Base-by-base conservation (phyloP, 2,113 vertebrate genomes). In the Hippocampus zosterae region DNA sequence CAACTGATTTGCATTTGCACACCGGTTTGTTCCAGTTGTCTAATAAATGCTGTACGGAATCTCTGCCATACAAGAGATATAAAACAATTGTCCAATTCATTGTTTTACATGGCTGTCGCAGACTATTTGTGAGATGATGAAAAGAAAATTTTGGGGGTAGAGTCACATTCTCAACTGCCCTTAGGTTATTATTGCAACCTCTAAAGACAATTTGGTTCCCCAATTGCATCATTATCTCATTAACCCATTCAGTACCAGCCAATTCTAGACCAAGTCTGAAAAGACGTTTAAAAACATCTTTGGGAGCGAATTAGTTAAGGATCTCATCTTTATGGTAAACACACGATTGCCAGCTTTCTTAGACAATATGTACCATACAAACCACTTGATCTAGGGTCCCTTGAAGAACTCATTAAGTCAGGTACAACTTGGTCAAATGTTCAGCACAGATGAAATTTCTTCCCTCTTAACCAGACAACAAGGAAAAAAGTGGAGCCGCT, bases 311-410 rank as follows among this genome's bases (percentile, higher is more conserved):
- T n/a, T n/a, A n/a, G n/a, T n/a, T n/a, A 65, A 79, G 42, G 41
- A 61, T 69, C 37, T 16, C 25, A 67, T 46, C 56, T 52, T 29
- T 74, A 70, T 21, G 73, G 69, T 64, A 60, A 64, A 72, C 67
- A 56, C 65, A 60, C 69, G 63, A 70, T 72, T 66, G 80, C 33
- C 55, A 67, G 46, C 44, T 73, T 71, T 60, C 55, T 57, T 55
- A 59, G 55, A 41, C 66, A 19, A 25, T 27, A 41, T 62, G 27
- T 1, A 59, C 57, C 25, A 62, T 41, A 16, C 46, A 68, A 57
- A 16, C 25, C 68, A 1, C 53, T 76, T 63, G 10, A 50, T 40
- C 56, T 48, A 52, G 41, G 78, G 23, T 68, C 67, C 59, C 29
- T 68, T 25, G 12, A 40, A 37, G 57, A 27, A 29, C 11, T 27